A percentile compares a stretch with the other conserved stretches of the same genome.
phyloP scores from a whole-genome alignment of 2,797 vertebrate species.

The Notamacropus eugenii region DNA sequence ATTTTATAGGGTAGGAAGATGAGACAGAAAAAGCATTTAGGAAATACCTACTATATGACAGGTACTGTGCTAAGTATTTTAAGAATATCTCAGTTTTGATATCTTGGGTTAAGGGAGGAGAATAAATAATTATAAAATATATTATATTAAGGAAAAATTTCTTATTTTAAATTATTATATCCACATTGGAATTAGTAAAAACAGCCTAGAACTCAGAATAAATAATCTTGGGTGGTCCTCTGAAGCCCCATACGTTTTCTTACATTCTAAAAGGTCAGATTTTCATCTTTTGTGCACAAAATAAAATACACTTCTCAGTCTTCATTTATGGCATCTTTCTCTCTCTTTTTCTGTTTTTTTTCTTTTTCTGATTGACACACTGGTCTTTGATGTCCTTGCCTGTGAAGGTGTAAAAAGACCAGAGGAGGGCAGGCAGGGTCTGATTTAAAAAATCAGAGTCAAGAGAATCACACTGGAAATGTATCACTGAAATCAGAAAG shows the following conservation, averaged over 20 bases:
- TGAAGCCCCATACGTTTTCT: not conserved
- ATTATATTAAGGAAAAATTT: not conserved
- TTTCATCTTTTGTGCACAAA: not conserved
- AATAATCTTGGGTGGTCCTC: not conserved
- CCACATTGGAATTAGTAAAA: not conserved
- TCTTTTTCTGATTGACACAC: not conserved
- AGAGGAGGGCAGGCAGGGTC: constrained; percentile 78
- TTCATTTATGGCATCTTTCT: not conserved
- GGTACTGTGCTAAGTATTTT: not conserved
- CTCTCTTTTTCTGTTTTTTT: not conserved
- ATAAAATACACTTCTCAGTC: not conserved
- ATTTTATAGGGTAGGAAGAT: not conserved
- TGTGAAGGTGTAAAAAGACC: constrained; percentile 78
- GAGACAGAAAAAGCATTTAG: not conserved
- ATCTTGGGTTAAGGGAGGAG: not conserved
- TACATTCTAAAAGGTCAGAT: not conserved
- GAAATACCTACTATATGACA: not conserved
- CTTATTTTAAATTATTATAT: not conserved
- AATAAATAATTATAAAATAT: not conserved
- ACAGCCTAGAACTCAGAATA: not conserved
- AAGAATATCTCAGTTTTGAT: not conserved
- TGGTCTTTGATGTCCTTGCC: constrained; percentile 42
- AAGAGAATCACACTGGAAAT: constrained; percentile 53
- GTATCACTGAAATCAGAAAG: constrained; percentile 71
- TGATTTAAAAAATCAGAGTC: constrained; percentile 51